Conservation (phyloP, 53 echinoderm and acorn worm species). For the Actinopyga echinites region DNA sequence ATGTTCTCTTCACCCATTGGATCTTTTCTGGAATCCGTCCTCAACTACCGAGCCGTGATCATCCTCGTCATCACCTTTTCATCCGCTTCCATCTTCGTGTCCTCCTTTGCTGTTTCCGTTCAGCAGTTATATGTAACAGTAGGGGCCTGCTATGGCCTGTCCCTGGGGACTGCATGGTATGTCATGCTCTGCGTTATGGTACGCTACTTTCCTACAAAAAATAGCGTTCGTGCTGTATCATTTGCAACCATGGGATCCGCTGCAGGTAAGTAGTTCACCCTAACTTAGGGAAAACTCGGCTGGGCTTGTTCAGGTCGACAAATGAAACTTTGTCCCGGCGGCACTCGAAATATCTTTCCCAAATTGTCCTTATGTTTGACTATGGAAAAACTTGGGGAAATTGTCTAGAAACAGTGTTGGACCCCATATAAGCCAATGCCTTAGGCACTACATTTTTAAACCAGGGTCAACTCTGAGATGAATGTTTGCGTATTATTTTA, state of each 20-base stretch:
- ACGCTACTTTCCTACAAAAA: conserved; percentile 14
- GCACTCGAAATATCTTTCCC: too few species aligned
- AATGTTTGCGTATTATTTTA: too few species aligned
- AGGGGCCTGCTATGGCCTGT: neutral
- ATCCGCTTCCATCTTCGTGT: neutral
- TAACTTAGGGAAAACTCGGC: neutral
- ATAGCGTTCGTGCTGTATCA: conserved; percentile 1
- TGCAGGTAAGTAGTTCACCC: neutral
- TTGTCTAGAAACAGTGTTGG: too few species aligned
- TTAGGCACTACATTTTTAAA: too few species aligned
- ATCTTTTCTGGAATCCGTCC: neutral
- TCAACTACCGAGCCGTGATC: neutral
- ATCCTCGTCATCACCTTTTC: conserved; percentile 10
- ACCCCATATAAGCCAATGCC: too few species aligned
- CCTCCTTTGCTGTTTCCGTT: neutral
- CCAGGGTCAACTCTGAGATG: too few species aligned
- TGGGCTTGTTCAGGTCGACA: too few species aligned
- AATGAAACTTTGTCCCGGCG: too few species aligned
- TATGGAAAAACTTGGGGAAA: too few species aligned
- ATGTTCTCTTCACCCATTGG: conserved; percentile 28
- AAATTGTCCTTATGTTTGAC: too few species aligned
- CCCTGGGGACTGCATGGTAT: conserved; percentile 2
- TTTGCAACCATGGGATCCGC: conserved; percentile 3
- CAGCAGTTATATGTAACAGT: conserved; percentile 11
- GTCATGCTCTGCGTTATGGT: conserved; percentile 17